Evolutionary conservation across 2,888 invertebrate species (phyloP), one percentile per base, ranked within the genome.

Genomic region (Dichetophora obliterata): DNA sequence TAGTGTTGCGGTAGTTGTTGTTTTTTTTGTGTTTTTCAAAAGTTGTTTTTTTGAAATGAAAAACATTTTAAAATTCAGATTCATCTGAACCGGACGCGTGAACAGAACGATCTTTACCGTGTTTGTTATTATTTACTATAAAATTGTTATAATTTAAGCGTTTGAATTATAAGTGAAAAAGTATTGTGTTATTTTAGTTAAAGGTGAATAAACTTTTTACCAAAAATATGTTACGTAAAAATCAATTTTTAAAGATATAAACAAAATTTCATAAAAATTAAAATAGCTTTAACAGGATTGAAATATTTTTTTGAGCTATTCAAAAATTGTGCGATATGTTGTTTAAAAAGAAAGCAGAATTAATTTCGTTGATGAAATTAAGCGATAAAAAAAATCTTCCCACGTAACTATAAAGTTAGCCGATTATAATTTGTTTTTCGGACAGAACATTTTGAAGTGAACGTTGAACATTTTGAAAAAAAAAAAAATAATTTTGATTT

Each of bases 21-120:
- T 43, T n/a, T 69, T 19, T 57, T 4, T 14, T 61, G 77, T 37
- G 48, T 81, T 80, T 86, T 84, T 81, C 74, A 82, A 85, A 83
- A 70, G 75, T 79, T 81, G 79, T 78, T 76, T 75, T 82, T 82
- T 83, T 82, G 80, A 81, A 77, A 82, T 77, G 73, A 85, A 84
- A 84, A 68, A 43, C 80, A 80, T 81, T 76, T 82, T 71, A 81
- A 83, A 83, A 84, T 86, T 85, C 81, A 86, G 85, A 86, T 84
- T 84, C 85, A 83, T 84, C 81, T 83, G 77, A 81, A 81, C 82
- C 80, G 83, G 83, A 82, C 81, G 79, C 81, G 83, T 80, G 83
- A 74, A 34, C 54, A 65, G 65, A 31, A 43, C 66, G 22, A 16
- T 24, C 54, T 6, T 14, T 27, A 59, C 5, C 9, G 31, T 31